phyloP scores from a whole-genome alignment of 1,140 invertebrate genomes.

The Apis mellifera region DNA sequence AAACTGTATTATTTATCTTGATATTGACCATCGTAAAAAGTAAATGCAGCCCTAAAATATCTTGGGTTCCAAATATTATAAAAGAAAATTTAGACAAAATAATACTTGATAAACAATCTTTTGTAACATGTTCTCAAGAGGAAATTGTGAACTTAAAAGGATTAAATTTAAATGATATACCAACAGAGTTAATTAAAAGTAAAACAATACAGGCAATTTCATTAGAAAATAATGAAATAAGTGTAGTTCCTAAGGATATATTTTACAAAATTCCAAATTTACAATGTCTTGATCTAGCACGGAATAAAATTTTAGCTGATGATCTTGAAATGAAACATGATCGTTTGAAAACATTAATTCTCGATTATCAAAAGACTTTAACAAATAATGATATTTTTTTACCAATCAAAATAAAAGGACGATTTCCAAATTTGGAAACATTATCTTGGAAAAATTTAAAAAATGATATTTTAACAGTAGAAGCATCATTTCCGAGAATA shows the following conservation, averaged over 20 bases:
- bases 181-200: neutral
- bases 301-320: neutral
- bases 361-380: neutral
- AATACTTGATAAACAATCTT: neutral
- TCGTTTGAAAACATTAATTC: neutral
- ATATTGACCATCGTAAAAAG: neutral
- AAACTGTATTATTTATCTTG: neutral
- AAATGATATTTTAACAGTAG: neutral
- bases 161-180: neutral
- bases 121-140: neutral
- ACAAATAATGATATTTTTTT: accelerated
- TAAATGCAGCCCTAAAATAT: neutral
- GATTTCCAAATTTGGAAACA: neutral
- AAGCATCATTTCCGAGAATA: neutral
- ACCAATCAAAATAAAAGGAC: neutral
- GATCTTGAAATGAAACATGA: neutral
- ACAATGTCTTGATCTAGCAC: neutral
- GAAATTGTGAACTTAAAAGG: neutral
- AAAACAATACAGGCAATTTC: accelerated
- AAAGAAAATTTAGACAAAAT: no score
- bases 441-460: constrained; percentile 2
- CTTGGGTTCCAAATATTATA: neutral
- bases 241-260: accelerated
- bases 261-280: neutral
- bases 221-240: neutral